Percentiles rank a stretch among this genome's conserved stretches.
Conservation (phyloP, 2,113 vertebrate genomes). For the Lasiurus borealis region DNA sequence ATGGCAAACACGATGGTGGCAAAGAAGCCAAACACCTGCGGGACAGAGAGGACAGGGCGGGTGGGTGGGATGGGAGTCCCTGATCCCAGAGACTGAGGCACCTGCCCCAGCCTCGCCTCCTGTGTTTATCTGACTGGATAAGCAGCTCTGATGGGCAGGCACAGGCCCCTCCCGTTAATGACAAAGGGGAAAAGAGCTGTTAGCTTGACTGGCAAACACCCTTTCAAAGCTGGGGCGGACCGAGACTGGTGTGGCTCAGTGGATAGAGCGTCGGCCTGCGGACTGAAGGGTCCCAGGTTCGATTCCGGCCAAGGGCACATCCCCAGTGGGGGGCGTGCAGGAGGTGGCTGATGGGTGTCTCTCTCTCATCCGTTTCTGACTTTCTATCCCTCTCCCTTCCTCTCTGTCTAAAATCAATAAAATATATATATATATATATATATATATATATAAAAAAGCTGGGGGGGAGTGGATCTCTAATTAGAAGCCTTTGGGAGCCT, state of each 20-base stretch:
- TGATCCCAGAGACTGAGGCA: neutral
- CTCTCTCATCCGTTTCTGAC: no score
- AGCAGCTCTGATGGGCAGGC: neutral
- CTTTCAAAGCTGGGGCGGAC: neutral
- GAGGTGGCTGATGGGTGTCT: no score
- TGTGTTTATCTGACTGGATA: neutral
- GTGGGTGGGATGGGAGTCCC: neutral
- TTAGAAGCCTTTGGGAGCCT: neutral
- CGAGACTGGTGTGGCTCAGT: no score
- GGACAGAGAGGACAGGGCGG: neutral
- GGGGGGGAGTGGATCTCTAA: neutral
- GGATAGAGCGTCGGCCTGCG: no score
- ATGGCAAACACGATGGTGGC: conserved; percentile 95
- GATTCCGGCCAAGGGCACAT: no score
- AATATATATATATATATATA: no score
- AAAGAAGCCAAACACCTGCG: conserved; percentile 95
- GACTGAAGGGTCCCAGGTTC: no score
- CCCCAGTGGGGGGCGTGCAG: no score
- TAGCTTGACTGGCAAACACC: neutral
- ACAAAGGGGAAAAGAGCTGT: neutral
- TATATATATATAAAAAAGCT: no score
- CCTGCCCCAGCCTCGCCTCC: neutral
- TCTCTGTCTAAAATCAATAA: no score
- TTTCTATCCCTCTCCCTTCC: no score
- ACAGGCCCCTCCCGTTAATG: neutral